Percentiles rank a stretch among this genome's conserved stretches.
phyloP scores from a whole-genome alignment of 2,888 invertebrate species.

The Hyppa rectilinea region DNA sequence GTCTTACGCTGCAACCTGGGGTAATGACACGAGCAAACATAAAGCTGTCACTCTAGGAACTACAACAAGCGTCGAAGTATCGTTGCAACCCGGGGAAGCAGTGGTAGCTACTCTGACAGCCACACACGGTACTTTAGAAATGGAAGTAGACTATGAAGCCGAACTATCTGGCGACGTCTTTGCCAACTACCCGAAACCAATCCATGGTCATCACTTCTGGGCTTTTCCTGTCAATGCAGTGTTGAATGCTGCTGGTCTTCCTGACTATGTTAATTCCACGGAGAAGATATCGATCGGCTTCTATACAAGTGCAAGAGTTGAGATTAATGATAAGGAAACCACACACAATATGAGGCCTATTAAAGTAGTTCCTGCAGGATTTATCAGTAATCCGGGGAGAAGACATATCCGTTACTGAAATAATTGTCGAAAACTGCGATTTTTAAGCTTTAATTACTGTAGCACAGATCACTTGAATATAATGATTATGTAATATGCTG shows the following conservation, averaged over 20 bases:
- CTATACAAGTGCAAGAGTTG: conserved; percentile 44
- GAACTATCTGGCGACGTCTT: conserved; percentile 54
- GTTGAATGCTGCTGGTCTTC: conserved; percentile 24
- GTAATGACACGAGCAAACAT: conserved; percentile 9
- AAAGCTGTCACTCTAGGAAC: conserved; percentile 32
- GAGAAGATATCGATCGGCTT: conserved; percentile 56
- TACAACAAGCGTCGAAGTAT: conserved; percentile 22
- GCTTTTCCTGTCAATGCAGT: conserved; percentile 48
- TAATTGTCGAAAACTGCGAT: too few relatives aligned
- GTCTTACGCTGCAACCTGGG: conserved; percentile 25
- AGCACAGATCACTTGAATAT: too few relatives aligned
- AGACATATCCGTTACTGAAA: too few relatives aligned
- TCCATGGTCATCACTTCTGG: conserved; percentile 64
- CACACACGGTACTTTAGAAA: conserved; percentile 27
- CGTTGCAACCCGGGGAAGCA: conserved; percentile 28
- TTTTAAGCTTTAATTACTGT: too few relatives aligned
- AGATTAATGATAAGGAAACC: conserved; percentile 6
- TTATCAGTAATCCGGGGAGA: neutral
- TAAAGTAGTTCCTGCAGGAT: neutral
- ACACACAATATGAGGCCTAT: neutral
- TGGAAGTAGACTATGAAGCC: conserved; percentile 60
- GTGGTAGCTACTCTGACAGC: conserved; percentile 34
- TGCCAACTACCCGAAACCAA: conserved; percentile 51
- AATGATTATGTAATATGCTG: too few relatives aligned
- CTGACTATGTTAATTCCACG: conserved; percentile 11